A percentile compares a stretch with the other conserved stretches of the same genome.
Conservation (phyloP, 35 echinoderm and acorn worm genomes). For the Anneissia japonica region DNA sequence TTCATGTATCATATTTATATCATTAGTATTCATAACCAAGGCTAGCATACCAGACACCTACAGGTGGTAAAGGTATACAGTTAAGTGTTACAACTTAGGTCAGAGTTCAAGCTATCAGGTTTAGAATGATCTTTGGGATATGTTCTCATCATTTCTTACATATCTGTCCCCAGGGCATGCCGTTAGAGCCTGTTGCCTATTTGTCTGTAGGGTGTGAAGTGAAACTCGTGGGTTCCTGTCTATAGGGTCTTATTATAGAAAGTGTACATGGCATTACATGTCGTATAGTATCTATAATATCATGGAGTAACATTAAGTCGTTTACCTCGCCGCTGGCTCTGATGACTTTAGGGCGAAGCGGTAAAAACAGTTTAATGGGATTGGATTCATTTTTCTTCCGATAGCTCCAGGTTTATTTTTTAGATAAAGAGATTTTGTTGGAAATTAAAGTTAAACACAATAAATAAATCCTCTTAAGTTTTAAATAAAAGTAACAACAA, state of each 20-base stretch:
- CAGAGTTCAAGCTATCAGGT: background rate
- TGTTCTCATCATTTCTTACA: background rate
- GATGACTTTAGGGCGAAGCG: background rate
- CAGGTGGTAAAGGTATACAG: background rate
- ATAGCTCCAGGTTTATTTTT: background rate
- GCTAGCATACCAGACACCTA: too few relatives aligned
- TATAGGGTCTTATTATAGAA: background rate
- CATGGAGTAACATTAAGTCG: background rate
- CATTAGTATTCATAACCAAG: background rate
- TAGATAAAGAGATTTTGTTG: background rate
- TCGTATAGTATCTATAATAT: background rate
- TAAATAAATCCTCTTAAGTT: background rate
- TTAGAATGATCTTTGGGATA: background rate
- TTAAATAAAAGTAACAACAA: background rate
- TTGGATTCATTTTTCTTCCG: background rate
- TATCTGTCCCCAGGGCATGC: background rate
- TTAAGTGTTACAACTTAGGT: background rate
- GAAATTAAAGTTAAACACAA: background rate
- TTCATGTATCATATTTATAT: background rate
- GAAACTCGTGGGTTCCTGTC: background rate
- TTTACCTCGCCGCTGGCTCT: background rate
- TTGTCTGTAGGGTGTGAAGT: background rate
- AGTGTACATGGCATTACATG: background rate
- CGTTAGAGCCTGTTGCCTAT: background rate
- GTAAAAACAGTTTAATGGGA: background rate